A percentile compares a stretch with the other conserved stretches of the same genome.
These are phyloP conservation scores for Leptopterna dolabrata DNA, from an alignment of 2,888 invertebrate species.

Conservation along the genomic window DNA sequence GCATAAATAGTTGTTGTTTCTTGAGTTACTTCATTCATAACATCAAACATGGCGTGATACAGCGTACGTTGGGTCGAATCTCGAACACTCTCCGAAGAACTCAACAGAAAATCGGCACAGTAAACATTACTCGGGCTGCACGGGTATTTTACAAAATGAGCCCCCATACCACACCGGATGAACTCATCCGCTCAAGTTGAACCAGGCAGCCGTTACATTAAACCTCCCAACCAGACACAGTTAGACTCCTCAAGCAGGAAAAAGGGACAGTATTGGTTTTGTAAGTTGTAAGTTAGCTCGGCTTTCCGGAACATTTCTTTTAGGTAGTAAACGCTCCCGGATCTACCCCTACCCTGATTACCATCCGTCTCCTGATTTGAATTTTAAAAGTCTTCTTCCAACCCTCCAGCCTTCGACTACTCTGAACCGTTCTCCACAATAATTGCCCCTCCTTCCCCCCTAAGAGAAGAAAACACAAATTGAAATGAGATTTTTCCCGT, in stretches of 20 bases:
- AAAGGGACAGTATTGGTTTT: slow-evolving; percentile 21
- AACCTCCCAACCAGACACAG: not conserved
- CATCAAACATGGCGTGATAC: too few species aligned
- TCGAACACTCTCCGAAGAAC: too few species aligned
- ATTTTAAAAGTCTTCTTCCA: slow-evolving; percentile 56
- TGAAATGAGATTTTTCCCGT: slow-evolving; percentile 59
- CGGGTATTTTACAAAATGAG: too few species aligned
- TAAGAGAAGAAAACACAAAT: slow-evolving; percentile 59
- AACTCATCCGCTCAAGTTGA: not conserved
- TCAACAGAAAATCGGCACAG: too few species aligned
- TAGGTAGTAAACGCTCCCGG: not conserved
- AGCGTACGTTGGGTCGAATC: too few species aligned
- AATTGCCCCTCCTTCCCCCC: slow-evolving; percentile 50
- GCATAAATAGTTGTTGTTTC: too few species aligned
- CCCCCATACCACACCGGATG: not conserved
- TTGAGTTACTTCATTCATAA: too few species aligned
- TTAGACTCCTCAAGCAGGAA: not conserved
- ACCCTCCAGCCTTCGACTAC: slow-evolving; percentile 22
- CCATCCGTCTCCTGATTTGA: slow-evolving; percentile 58
- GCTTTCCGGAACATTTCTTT: slow-evolving; percentile 34
- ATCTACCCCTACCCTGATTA: slow-evolving; percentile 20
- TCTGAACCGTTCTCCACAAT: slow-evolving; percentile 47
- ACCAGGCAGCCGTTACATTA: not conserved
- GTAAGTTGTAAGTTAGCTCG: slow-evolving; percentile 10
- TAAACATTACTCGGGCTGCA: too few species aligned